Conservation (phyloP, 2,888 invertebrate genomes). For the Cantharis rufa region DNA sequence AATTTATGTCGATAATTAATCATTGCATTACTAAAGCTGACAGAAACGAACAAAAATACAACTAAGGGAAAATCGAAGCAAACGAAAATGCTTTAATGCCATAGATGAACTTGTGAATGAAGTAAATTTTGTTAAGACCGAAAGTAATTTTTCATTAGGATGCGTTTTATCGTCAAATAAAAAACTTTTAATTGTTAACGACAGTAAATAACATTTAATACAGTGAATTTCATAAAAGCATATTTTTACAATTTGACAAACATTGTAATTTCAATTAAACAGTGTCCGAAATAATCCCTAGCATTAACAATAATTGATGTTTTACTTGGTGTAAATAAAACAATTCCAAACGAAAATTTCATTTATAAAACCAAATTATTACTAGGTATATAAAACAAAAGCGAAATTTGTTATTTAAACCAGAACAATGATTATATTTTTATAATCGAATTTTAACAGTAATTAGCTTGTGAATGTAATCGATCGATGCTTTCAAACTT, state of each 20-base stretch:
- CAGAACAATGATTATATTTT: background rate
- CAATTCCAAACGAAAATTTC: background rate
- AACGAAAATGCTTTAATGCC: background rate
- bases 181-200: background rate
- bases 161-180: background rate
- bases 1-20: conserved; percentile 1
- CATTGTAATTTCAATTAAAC: background rate
- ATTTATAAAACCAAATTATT: background rate
- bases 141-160: background rate
- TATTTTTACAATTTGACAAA: background rate
- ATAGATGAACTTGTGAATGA: background rate
- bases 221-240: background rate
- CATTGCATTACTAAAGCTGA: background rate
- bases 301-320: background rate
- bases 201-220: background rate
- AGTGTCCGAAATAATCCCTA: background rate
- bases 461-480: background rate
- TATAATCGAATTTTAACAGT: background rate
- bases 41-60: background rate
- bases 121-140: background rate
- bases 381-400: background rate
- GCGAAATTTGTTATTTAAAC: background rate
- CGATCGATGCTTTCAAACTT: background rate
- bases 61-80: background rate
- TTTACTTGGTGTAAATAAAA: background rate